These are phyloP conservation scores for Malurus leucopterus DNA, from an alignment of 2,797 vertebrate genomes.

Conservation along the genomic window DNA sequence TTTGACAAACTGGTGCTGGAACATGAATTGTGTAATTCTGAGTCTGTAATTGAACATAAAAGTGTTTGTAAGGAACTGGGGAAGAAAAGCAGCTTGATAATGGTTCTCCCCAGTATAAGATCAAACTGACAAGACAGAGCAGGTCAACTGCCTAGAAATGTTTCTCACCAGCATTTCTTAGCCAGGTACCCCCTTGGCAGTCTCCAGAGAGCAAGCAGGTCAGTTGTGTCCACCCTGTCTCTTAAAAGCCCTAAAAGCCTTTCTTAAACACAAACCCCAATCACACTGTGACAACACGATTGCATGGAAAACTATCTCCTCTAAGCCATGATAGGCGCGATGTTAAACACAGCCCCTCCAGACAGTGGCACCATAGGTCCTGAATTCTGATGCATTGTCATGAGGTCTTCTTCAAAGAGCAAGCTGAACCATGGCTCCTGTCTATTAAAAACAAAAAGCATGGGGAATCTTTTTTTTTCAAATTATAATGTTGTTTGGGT, in stretches of 20 bases:
- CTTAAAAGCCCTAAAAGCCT: not conserved
- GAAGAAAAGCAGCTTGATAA: not conserved
- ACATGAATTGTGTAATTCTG: not conserved
- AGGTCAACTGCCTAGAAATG: not conserved
- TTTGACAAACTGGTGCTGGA: not conserved
- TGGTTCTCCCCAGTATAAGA: not conserved
- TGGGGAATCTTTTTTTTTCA: accelerated
- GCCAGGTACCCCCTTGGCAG: not conserved
- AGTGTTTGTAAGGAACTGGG: not conserved
- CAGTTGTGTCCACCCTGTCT: not conserved
- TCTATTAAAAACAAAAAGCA: too few relatives aligned
- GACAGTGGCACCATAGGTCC: not conserved
- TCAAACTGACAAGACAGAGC: not conserved
- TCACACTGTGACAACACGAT: too few relatives aligned
- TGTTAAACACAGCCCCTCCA: not conserved
- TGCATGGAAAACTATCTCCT: not conserved
- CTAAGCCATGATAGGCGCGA: accelerated
- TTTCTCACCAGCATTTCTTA: not conserved
- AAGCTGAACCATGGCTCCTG: not conserved
- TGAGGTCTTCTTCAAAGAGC: not conserved
- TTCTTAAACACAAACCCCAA: not conserved
- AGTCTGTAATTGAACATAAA: not conserved
- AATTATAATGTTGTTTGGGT: not conserved
- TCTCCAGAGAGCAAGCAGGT: not conserved
- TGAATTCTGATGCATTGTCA: not conserved